Percentiles rank a stretch among this genome's conserved stretches.
Conservation (phyloP, 2,113 vertebrate genomes). For the Leucosticte australis region DNA sequence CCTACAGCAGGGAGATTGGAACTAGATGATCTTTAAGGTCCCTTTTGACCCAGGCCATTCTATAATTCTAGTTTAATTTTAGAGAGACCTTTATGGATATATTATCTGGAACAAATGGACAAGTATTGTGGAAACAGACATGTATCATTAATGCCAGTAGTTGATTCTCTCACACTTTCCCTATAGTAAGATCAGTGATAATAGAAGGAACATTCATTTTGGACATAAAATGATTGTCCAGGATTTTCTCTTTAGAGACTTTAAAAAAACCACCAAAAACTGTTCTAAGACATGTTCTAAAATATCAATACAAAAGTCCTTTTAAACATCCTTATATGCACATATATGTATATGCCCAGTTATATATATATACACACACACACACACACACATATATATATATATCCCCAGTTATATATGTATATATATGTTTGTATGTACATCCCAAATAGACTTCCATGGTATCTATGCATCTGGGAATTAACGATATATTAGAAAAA, state of each 20-base stretch:
- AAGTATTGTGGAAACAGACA: not conserved
- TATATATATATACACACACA: too few relatives aligned
- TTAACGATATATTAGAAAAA: not conserved
- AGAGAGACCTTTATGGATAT: not conserved
- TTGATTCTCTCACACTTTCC: not conserved
- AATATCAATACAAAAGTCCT: not conserved
- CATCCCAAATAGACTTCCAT: not conserved
- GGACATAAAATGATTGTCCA: not conserved
- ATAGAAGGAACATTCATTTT: not conserved
- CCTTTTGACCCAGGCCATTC: not conserved
- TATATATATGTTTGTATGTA: accelerated
- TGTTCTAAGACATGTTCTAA: not conserved
- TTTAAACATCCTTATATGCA: not conserved
- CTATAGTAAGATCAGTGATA: not conserved
- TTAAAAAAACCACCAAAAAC: not conserved
- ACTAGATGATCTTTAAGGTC: not conserved
- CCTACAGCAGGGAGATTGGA: not conserved
- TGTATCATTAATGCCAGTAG: not conserved
- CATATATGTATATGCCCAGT: not conserved
- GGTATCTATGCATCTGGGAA: not conserved
- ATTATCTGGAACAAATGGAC: not conserved
- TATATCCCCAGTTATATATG: too few relatives aligned
- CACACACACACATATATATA: not conserved
- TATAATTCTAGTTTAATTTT: not conserved
- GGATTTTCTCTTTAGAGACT: not conserved